Conservation (phyloP, 2,797 vertebrate genomes). For the Lagorchestes hirsutus region DNA sequence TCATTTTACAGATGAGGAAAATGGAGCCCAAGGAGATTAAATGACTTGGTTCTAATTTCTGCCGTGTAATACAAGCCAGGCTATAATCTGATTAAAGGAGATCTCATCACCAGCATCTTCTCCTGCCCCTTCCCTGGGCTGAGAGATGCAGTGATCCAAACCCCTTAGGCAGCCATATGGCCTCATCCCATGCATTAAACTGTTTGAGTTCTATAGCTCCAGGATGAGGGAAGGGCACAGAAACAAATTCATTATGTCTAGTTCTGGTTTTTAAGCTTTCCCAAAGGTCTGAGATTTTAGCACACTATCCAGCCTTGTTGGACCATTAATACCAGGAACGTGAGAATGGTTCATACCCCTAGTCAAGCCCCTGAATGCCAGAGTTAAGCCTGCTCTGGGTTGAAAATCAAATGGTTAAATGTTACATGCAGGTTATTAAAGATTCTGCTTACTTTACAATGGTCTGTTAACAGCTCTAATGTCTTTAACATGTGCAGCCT, state of each 20-base stretch:
- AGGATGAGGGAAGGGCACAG: not conserved
- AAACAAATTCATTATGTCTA: not conserved
- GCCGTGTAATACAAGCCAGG: not conserved
- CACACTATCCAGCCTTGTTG: constrained; percentile 15
- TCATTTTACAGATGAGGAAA: not conserved
- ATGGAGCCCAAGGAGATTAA: not conserved
- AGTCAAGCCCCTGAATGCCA: not conserved
- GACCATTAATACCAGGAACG: constrained; percentile 54
- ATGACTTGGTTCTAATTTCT: not conserved
- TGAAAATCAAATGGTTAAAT: constrained; percentile 69
- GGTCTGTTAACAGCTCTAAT: constrained; percentile 89
- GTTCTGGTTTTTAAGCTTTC: constrained; percentile 19
- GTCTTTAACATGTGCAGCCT: constrained; percentile 90
- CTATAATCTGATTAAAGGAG: not conserved
- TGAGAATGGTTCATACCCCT: constrained; percentile 35
- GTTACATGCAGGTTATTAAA: constrained; percentile 85
- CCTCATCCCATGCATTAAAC: not conserved
- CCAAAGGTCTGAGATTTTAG: not conserved
- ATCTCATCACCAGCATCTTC: not conserved
- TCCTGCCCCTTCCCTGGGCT: not conserved
- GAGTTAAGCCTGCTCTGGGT: constrained; percentile 60
- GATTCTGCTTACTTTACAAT: constrained; percentile 89
- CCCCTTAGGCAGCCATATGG: not conserved
- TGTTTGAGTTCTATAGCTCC: not conserved
- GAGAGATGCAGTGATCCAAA: not conserved